These are phyloP conservation scores for Microcebus griseorufus DNA, from an alignment of 2,113 vertebrate species.

Conservation along the genomic window DNA sequence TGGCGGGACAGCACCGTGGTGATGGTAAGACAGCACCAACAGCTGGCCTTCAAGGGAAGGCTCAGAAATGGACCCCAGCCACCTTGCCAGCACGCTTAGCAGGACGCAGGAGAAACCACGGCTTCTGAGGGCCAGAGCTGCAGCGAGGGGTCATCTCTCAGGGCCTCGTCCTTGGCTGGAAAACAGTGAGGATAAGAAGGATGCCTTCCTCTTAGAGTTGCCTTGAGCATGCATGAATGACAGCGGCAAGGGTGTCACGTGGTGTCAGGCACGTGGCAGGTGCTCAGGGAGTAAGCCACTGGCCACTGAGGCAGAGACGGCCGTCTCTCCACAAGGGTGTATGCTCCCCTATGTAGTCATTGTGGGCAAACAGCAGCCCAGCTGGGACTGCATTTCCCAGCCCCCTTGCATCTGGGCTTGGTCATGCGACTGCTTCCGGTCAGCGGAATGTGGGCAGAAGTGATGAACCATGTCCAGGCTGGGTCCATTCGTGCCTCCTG, in stretches of 20 bases:
- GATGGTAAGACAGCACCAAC: not conserved
- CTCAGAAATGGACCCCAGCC: no score
- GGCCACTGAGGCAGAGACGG: not conserved
- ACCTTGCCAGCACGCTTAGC: not conserved
- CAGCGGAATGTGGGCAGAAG: not conserved
- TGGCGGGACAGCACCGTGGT: not conserved
- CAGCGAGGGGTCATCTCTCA: not conserved
- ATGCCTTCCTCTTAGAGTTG: not conserved
- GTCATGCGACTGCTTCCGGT: not conserved
- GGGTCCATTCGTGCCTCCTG: not conserved
- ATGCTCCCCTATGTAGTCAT: not conserved
- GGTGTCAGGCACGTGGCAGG: not conserved
- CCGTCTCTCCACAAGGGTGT: not conserved
- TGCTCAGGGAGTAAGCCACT: not conserved
- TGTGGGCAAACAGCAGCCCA: not conserved
- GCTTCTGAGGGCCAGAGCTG: not conserved
- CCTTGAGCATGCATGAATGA: not conserved
- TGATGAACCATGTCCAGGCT: not conserved
- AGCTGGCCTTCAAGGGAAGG: not conserved
- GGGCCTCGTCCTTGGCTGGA: not conserved
- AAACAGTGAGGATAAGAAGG: not conserved
- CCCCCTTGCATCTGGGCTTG: not conserved
- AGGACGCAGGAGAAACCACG: not conserved
- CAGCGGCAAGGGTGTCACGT: accelerated
- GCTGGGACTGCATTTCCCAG: not conserved